Base-by-base conservation (phyloP, 2,113 vertebrate species). In the Lontra canadensis region DNA sequence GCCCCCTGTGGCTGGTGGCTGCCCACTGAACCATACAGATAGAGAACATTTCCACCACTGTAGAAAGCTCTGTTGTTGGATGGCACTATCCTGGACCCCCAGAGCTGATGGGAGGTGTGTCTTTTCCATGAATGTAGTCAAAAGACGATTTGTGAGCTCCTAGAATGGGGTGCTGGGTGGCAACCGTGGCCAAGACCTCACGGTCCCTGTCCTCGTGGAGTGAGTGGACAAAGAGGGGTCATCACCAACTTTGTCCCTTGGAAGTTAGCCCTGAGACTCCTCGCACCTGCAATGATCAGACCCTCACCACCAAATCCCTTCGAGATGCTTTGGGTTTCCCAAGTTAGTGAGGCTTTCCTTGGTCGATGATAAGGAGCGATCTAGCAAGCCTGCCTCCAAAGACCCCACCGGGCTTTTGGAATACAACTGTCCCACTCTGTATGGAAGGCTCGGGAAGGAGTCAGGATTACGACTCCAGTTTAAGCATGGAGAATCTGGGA, bases 21-120 rank as follows among this genome's bases (percentile, higher is more conserved):
- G 59, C 8, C 3, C 47, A 0, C 0, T 1, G 12, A 49, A 9
- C 10, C 0, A 21, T 1, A 0, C 29, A 1, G 39, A 20, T 2
- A 0, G 0, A 15, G 55, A 26, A 13, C 11, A 3, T 34, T 9
- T 6, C 42, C 34, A 2, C 23, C 31, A 4, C 3, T 3, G 25
- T 0, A 5, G 78, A 44, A 26, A 36, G 61, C 25, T 3, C 12
- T 13, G 4, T 29, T 0, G 13, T 11, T 0, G 11, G 47, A 5
- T 0, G 26, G 29, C 7, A 1, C 39, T 39, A 0, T 14, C 29
- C 73, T 17, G 18, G 5, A 61, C 2, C 47, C 71, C n/a, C 44
- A 55, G 85, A 36, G 29, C 26, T 61, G 25, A 21, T 0, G 4
- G 4, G 34, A 36, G 42, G 26, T 4, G 55, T 18, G 0, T 21